Conservation (phyloP, 2,797 vertebrate genomes). For the Paedocypris micromegethes region DNA sequence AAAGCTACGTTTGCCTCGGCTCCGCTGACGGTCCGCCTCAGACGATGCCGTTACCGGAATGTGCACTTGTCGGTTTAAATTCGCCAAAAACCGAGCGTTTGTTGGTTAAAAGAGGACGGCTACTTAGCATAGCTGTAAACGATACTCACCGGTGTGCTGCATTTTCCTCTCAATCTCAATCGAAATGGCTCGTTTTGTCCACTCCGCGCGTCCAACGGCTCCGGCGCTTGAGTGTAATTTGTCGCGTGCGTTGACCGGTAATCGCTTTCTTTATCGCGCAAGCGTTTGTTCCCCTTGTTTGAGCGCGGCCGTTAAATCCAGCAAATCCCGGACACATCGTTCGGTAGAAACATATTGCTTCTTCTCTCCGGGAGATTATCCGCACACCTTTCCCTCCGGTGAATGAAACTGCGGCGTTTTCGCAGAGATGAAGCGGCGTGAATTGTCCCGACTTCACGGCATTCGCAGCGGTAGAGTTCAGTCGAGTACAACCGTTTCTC, state of each 20-base stretch:
- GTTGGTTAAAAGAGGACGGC: background rate
- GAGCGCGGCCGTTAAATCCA: slow-evolving; percentile 43
- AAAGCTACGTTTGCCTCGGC: slow-evolving; percentile 3
- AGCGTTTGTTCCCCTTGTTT: slow-evolving; percentile 33
- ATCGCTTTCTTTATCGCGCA: slow-evolving; percentile 1
- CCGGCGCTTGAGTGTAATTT: slow-evolving; percentile 2
- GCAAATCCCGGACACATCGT: slow-evolving; percentile 59
- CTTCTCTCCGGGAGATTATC: slow-evolving; percentile 17
- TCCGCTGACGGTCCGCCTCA: background rate
- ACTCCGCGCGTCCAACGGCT: slow-evolving; percentile 6
- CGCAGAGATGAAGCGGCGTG: background rate
- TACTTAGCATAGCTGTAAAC: background rate
- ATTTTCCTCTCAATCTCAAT: slow-evolving; percentile 28
- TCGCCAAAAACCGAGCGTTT: background rate
- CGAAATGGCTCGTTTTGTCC: slow-evolving; percentile 12
- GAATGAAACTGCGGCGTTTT: slow-evolving; percentile 2
- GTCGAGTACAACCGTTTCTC: slow-evolving; percentile 29
- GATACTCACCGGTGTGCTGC: slow-evolving; percentile 45
- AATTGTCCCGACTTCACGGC: slow-evolving; percentile 7
- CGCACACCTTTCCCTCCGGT: slow-evolving; percentile 7
- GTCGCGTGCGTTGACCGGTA: slow-evolving; percentile 1
- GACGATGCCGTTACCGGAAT: background rate
- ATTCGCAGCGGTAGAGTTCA: slow-evolving; percentile 15
- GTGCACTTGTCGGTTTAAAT: background rate
- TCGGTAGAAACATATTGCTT: slow-evolving; percentile 44